Conservation (phyloP, 2,113 vertebrate genomes). For the Percina caprodes region DNA sequence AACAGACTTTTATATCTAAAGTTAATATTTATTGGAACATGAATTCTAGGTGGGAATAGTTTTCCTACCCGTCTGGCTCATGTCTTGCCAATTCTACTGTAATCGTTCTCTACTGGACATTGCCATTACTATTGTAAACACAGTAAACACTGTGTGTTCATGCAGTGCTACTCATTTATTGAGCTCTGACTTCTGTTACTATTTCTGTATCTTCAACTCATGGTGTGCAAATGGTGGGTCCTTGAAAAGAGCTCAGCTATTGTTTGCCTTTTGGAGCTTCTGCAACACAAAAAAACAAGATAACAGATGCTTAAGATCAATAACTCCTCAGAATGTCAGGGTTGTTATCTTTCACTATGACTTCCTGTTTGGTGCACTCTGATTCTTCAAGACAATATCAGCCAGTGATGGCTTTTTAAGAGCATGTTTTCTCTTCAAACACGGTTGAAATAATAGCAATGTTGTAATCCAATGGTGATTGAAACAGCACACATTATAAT, state of each 20-base stretch:
- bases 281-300: slow-evolving; percentile 21
- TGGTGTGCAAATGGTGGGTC: background rate
- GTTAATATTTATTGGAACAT: slow-evolving; percentile 21
- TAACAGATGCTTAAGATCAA: slow-evolving; percentile 41
- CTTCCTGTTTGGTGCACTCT: slow-evolving; percentile 64
- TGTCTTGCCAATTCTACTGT: background rate
- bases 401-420: background rate
- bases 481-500: slow-evolving; percentile 15
- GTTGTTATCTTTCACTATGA: slow-evolving; percentile 41
- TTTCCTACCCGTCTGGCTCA: background rate
- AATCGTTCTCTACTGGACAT: background rate
- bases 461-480: background rate
- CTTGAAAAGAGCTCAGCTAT: slow-evolving; percentile 17
- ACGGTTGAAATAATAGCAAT: background rate
- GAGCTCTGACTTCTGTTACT: background rate
- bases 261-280: slow-evolving; percentile 28
- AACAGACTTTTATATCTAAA: background rate
- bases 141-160: background rate
- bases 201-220: slow-evolving; percentile 15
- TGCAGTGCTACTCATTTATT: background rate
- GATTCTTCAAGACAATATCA: slow-evolving; percentile 52
- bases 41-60: background rate
- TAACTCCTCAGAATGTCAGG: slow-evolving; percentile 46
- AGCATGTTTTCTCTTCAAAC: slow-evolving; percentile 1
- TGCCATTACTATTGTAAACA: slow-evolving; percentile 2